Evolutionary conservation across 53 echinoderm and acorn worm genomes (phyloP).

Genomic region (Apostichopus leukothele): DNA sequence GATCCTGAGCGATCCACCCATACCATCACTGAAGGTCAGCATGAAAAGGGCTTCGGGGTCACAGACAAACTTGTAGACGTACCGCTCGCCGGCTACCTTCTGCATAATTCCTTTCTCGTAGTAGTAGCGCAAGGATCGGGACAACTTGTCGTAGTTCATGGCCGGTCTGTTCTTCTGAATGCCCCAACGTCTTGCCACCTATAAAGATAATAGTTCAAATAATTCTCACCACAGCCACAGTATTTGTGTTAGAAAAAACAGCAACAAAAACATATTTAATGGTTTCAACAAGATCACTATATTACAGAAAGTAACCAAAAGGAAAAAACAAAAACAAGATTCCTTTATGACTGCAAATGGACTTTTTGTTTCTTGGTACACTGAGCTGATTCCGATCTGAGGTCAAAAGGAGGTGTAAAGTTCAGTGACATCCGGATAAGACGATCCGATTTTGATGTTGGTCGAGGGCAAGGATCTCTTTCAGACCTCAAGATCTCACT

Average conservation of each 20-base stretch:
- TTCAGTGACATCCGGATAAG: too few species aligned
- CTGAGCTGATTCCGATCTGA: too few species aligned
- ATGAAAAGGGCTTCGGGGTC: conserved; percentile 98
- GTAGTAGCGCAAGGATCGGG: conserved; percentile 94
- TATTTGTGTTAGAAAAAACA: not conserved
- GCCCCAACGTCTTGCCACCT: conserved; percentile 98
- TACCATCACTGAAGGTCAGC: conserved; percentile 94
- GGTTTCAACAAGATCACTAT: too few species aligned
- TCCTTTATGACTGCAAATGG: too few species aligned
- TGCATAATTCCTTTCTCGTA: conserved; percentile 99
- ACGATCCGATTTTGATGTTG: too few species aligned
- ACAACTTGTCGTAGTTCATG: conserved; percentile 99
- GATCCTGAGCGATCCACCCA: conserved; percentile 64
- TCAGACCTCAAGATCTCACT: too few species aligned
- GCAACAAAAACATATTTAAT: too few species aligned
- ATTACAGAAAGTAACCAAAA: too few species aligned
- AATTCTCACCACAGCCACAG: not conserved
- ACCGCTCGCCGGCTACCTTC: conserved; percentile 98
- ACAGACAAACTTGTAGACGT: conserved; percentile 99
- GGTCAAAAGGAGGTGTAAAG: too few species aligned
- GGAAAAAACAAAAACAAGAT: too few species aligned
- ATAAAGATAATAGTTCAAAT: not conserved
- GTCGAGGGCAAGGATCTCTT: too few species aligned
- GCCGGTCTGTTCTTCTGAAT: conserved; percentile 99
- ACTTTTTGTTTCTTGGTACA: too few species aligned